Base-by-base conservation (phyloP, 2,113 vertebrate species). In the Raja brachyura region DNA sequence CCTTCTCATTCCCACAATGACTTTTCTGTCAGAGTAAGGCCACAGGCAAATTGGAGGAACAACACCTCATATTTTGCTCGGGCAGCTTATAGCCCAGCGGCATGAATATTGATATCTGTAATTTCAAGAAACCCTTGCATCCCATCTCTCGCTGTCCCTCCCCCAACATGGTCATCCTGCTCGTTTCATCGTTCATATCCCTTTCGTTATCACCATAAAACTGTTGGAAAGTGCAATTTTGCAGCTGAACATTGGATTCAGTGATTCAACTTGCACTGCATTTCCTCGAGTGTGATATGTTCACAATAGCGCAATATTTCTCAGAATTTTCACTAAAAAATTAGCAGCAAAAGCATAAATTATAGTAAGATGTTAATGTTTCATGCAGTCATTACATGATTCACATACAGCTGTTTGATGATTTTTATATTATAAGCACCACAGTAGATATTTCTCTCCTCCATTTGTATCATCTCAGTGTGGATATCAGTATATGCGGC, bases 401-500 rank as follows among this genome's bases (percentile, higher is more conserved):
- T 33, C 86, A 96, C 96, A 94, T 93, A 99, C 98, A 93, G 95
- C n/a, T 97, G 94, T 13, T 95, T 93, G 63, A 99, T 94, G 79
- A 97, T 94, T 3, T 25, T 94, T 61, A 95, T 94, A 16, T 96
- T 98, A 93, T 98, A 98, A 31, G 95, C 94, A 22, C 97, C 96
- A 83, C 98, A 99, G 94, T 97, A 99, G 54, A 99, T 93, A 70
- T 99, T 99, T 93, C 97, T 96, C 94, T 99, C 98, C 83, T 99
- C 97, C 96, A 98, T 94, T 93, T 94, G 76, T 0, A 98, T 88
- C 0, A n/a, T 93, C 28, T 94, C 93, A 0, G 96, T 98, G 94
- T 95, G 95, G 93, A 97, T 94, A 0, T 95, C 95, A 7, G 73
- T 86, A 56, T 97, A 98, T 14, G 96, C 94, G 0, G 93, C 93